These are phyloP conservation scores for Antechinus stuartii DNA, from an alignment of 2,113 vertebrate species.

Conservation along the genomic window DNA sequence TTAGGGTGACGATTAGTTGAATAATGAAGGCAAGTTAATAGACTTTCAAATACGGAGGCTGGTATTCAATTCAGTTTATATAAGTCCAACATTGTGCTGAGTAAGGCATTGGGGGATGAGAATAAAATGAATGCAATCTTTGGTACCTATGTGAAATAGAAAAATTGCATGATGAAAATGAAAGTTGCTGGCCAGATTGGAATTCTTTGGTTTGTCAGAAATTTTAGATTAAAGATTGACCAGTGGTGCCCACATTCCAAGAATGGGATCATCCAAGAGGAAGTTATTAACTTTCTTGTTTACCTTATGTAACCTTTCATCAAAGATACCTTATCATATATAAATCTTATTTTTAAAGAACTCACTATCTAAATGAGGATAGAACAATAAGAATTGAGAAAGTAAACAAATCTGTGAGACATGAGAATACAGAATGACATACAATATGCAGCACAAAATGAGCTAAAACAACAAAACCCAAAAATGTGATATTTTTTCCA, in stretches of 20 bases:
- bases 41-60: background rate
- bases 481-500: background rate
- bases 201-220: background rate
- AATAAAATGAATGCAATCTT: background rate
- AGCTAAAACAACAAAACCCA: background rate
- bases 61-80: background rate
- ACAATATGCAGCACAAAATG: background rate
- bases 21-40: background rate
- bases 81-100: background rate
- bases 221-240: background rate
- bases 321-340: background rate
- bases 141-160: background rate
- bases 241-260: background rate
- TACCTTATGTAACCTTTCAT: background rate
- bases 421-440: background rate
- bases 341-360: background rate
- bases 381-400: background rate
- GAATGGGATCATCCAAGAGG: background rate
- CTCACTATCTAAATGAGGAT: background rate
- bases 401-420: background rate
- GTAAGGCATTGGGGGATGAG: background rate
- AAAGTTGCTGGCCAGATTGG: background rate
- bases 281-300: background rate
- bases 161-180: background rate
- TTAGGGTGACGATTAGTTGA: background rate